Evolutionary conservation across 1,140 invertebrate species (phyloP), one percentile per base, ranked within the genome.

Genomic region (Drosophila nikananu): DNA sequence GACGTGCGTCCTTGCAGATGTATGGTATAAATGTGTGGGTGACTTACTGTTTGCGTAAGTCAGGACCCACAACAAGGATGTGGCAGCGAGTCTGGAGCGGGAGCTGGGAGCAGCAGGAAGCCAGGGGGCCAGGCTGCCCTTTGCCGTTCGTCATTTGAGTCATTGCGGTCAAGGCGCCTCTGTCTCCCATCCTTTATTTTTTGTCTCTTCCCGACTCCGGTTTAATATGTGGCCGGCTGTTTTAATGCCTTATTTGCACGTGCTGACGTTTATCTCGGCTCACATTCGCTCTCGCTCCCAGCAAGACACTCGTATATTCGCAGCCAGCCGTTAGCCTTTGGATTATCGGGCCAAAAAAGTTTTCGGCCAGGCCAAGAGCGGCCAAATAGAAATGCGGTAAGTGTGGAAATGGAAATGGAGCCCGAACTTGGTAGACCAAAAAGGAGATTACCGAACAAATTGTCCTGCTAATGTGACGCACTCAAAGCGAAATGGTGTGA

Each of bases 161-260:
- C 86, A 90, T 84, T 89, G 81, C 78, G 86, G 86, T 90, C 86
- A 89, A 90, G 86, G 79, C 86, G 57, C 62, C 42, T 52, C 9
- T 46, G 25, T 32, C 30, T 10, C 35, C 15, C 41, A 25, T 19
- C 7, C 27, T 13, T 19, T 13, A 23, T 39, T 13, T 19, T 13
- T 27, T 39, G 15, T 19, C 37, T 27, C 41, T 21, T 7, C 60
- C 9, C 32, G 66, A 51, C 51, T 77, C 54, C 32, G 49, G 44
- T 62, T 65, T 66, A 58, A 70, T 81, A 57, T 77, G 61, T 81
- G 73, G 51, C 60, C 41, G 49, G n/a, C 63, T 71, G 67, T 89
- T 87, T 87, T 80, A 87, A 87, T 87, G 65, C 77, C 81, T 90
- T 89, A 90, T 90, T 90, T 89, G 86, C 86, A 89, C 86, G 86